phyloP scores from a whole-genome alignment of 2,888 invertebrate species.

The Thymelicus acteon region DNA sequence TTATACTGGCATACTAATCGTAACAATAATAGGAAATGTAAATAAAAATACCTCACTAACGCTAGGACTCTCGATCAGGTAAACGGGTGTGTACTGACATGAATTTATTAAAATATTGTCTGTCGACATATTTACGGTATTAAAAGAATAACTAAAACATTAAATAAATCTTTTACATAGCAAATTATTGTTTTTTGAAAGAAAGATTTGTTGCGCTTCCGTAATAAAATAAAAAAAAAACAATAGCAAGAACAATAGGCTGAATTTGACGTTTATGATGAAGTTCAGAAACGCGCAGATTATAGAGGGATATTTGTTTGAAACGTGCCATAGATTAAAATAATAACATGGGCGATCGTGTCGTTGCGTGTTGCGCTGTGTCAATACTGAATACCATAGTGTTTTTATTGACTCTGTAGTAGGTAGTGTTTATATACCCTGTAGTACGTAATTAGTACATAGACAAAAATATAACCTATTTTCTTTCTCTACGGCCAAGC shows the following conservation, averaged over 20 bases:
- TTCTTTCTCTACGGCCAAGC: slow-evolving; percentile 79
- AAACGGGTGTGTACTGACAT: slow-evolving; percentile 77
- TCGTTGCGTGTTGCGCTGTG: too few species aligned
- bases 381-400: too few species aligned
- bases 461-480: slow-evolving; percentile 59
- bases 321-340: too few species aligned
- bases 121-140: slow-evolving; percentile 67
- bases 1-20: background rate
- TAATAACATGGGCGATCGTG: too few species aligned
- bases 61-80: slow-evolving; percentile 74
- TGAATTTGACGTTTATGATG: background rate
- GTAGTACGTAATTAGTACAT: slow-evolving; percentile 42
- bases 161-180: slow-evolving; percentile 42
- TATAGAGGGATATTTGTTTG: too few species aligned
- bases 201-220: slow-evolving; percentile 14
- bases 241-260: background rate
- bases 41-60: slow-evolving; percentile 68
- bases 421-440: background rate
- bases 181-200: slow-evolving; percentile 23
- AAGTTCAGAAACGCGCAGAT: background rate
- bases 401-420: background rate
- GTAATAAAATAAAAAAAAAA: slow-evolving; percentile 21
- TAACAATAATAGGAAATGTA: slow-evolving; percentile 39
- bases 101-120: slow-evolving; percentile 72
- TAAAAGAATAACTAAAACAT: slow-evolving; percentile 47